Base-by-base conservation (phyloP, 2,888 invertebrate genomes). In the Synanthedon vespiformis region DNA sequence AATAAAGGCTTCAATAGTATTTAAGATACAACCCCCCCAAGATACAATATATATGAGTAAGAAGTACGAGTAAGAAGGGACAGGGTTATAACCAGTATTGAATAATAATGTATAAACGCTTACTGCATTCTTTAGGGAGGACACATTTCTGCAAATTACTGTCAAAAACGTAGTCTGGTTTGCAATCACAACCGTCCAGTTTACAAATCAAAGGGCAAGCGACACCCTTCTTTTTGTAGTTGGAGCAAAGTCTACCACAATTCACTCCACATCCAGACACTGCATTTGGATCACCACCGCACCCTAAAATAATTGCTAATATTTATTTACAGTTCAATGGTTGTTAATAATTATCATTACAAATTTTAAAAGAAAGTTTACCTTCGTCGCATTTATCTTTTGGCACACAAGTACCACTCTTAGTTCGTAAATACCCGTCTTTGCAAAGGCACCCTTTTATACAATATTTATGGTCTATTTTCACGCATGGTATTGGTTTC, bases 401-500 rank as follows among this genome's bases (percentile, higher is more conserved):
- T 3, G 63, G 68, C 5, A 75, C 57, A 47, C 74, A 75, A 4
- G 54, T 57, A 3, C 73, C 74, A 22, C 70, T 62, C 0, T 55
- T 11, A 3, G 56, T 56, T 55, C 70, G 58, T 48, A 73, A 58
- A 49, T 65, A 73, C 0, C 60, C 63, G 3, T 65, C 56, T 54
- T 59, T 57, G 51, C 75, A 76, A 5, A 67, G 22, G 49, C 75
- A 76, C 1, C 74, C 74, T 13, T 63, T 59, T 12, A 57, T 61
- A 48, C 75, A 76, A 40, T 18, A 4, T 13, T 60, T 57, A 0
- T 62, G 55, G 14, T 60, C 49, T 1, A 66, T 50, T 51, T 58
- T 64, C 1, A 60, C 41, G 52, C 73, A 74, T 2, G 60, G 60
- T 5, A 69, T 55, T 5, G 57, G 57, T 16, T 57, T 55, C 1